Base-by-base conservation (phyloP, 2,113 vertebrate species). In the Passer montanus region DNA sequence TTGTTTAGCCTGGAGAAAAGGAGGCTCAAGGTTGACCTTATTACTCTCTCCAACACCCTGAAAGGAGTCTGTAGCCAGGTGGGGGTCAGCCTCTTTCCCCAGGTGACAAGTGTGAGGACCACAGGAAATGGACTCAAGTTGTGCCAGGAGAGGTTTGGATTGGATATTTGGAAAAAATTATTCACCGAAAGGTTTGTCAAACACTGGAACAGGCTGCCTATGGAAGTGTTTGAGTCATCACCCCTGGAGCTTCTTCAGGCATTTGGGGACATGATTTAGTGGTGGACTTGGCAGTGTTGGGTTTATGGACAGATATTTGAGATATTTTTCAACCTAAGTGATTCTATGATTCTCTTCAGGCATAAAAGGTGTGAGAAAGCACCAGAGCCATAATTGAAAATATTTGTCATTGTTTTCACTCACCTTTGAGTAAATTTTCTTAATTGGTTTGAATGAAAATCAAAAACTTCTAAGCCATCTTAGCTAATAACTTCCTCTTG, bases 51-150 rank as follows among this genome's bases (percentile, higher is more conserved):
- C 27, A 73, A 23, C 3, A 4, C 1, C 39, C 69, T 30, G 37
- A 39, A 52, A 44, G 23, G 30, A 22, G 11, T 3, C 2, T 80
- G 17, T 12, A 31, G 35, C 9, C 17, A 14, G 3, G 13, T 52
- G 9, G 10, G 8, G 2, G 1, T 59, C 0, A 0, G 8, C 6
- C 6, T 53, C 28, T 53, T 67, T n/a, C 30, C 13, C 13, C 28
- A 53, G 16, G 7, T 23, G 7, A 17, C 33, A 17, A 67, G 16
- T 26, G 16, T 46, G 23, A 46, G 10, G 7, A 74, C 11, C 23
- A 30, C 16, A 82, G 39, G n/a, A 53, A 46, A 39, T n/a, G 13
- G 28, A 10, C 15, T 59, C 46, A 30, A 21, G 23, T 46, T n/a
- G 7, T 28, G 9, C 8, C 19, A 39, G 16, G 15, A 6, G 19